Conservation (phyloP, 2,113 vertebrate genomes). For the Paraplagusia blochii region DNA sequence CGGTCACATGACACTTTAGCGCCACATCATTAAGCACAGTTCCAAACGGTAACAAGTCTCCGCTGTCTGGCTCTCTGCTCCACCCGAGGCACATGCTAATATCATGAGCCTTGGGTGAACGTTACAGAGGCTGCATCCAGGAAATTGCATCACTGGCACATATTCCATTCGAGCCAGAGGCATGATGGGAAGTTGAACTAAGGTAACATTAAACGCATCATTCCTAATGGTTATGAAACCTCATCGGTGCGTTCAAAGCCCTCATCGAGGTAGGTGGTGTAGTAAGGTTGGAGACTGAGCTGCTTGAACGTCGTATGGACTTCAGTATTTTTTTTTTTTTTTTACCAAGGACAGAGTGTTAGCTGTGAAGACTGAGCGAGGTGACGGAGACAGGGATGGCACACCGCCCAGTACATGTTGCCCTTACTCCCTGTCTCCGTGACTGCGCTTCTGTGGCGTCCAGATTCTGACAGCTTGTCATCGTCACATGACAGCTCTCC, state of each 20-base stretch:
- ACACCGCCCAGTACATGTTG: neutral
- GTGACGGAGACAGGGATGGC: neutral
- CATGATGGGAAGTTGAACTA: neutral
- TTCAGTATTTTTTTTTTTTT: neutral
- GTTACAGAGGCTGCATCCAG: neutral
- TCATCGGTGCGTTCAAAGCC: no score
- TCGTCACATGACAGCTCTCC: neutral
- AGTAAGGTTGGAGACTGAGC: neutral
- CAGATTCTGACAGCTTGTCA: neutral
- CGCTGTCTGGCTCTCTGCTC: neutral
- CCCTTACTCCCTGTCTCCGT: neutral
- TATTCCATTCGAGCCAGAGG: neutral
- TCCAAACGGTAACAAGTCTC: no score
- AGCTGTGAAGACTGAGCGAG: neutral
- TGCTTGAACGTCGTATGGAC: neutral
- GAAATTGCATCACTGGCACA: neutral
- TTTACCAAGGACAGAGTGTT: neutral
- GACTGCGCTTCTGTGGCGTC: neutral
- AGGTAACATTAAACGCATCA: neutral
- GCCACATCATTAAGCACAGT: no score
- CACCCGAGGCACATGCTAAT: neutral
- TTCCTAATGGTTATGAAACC: no score
- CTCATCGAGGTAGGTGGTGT: neutral
- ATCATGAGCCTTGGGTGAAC: neutral
- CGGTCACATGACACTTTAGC: no score